A percentile compares a stretch with the other conserved stretches of the same genome.
Evolutionary conservation across 1,140 invertebrate genomes (phyloP).

Genomic region (Drosophila nasuta): DNA sequence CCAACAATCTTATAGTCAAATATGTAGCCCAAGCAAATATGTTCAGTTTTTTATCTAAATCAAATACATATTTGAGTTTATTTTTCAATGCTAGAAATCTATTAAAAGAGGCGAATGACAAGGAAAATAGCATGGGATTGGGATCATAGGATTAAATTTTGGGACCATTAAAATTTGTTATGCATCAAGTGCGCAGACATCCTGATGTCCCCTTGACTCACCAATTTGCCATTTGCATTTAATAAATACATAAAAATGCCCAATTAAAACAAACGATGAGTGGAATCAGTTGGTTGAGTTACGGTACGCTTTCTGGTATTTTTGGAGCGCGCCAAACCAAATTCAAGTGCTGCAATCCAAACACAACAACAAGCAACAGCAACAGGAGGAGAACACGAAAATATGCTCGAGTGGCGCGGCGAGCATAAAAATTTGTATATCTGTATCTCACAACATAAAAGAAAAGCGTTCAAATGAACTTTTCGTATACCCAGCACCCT

Average conservation of each 20-base stretch:
- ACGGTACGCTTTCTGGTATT: constrained; percentile 17
- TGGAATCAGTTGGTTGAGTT: constrained; percentile 48
- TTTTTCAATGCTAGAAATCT: constrained; percentile 5
- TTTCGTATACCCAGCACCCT: constrained; percentile 40
- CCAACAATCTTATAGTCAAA: neutral
- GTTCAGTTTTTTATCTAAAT: constrained; percentile 20
- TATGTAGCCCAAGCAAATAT: constrained; percentile 20
- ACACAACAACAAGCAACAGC: constrained; percentile 19
- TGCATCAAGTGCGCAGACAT: constrained; percentile 42
- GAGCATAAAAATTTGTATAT: constrained; percentile 68
- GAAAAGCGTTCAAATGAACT: constrained; percentile 81
- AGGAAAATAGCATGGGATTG: neutral
- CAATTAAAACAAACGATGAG: constrained; percentile 74
- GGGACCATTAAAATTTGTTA: constrained; percentile 16
- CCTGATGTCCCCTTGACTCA: constrained; percentile 2
- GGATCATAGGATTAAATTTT: neutral
- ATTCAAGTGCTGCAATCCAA: constrained; percentile 47
- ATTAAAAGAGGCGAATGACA: too few species aligned
- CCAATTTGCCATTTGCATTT: constrained; percentile 52
- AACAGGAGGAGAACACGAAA: constrained; percentile 45
- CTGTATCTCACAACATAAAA: constrained; percentile 65
- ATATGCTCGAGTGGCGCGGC: constrained; percentile 62
- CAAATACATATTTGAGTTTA: constrained; percentile 15
- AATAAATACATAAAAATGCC: constrained; percentile 66
- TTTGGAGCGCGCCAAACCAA: constrained; percentile 51